Percentiles rank a stretch among this genome's conserved stretches.
phyloP scores from a whole-genome alignment of 1,140 invertebrate genomes.

The Macrotrachela quadricornifera region DNA sequence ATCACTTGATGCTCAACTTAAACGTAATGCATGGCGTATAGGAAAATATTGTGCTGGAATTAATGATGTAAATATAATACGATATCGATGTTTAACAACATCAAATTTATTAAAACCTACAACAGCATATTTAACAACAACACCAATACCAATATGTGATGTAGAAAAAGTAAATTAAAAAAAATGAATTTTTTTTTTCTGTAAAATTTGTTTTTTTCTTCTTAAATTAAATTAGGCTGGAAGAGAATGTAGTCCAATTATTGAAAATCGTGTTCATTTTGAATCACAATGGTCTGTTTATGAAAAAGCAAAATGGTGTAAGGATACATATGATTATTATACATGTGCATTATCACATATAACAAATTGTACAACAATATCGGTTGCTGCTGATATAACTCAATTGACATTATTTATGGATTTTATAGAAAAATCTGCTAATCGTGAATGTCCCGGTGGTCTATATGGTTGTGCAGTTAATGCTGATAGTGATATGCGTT shows the following conservation, averaged over 20 bases:
- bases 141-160: not conserved
- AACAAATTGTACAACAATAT: not conserved
- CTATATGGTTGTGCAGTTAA: conserved; percentile 4
- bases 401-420: conserved; percentile 6
- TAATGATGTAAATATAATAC: not conserved
- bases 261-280: conserved; percentile 1
- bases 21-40: conserved; percentile 1
- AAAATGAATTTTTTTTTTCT: too few species aligned
- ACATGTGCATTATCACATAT: conserved; percentile 2
- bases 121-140: not conserved
- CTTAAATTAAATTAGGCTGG: not conserved
- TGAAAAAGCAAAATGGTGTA: conserved; percentile 9
- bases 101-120: not conserved
- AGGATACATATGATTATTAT: conserved; percentile 2
- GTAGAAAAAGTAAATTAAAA: not conserved
- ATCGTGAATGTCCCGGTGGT: conserved; percentile 8
- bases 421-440: not conserved
- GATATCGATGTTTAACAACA: conserved; percentile 4
- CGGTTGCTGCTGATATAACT: not conserved
- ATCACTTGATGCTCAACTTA: not conserved
- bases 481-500: not conserved
- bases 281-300: conserved; percentile 3
- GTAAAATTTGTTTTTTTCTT: not conserved
- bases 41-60: conserved; percentile 6
- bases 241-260: conserved; percentile 1